These are phyloP conservation scores for Riptortus pedestris DNA, from an alignment of 1,140 invertebrate species.

Conservation along the genomic window DNA sequence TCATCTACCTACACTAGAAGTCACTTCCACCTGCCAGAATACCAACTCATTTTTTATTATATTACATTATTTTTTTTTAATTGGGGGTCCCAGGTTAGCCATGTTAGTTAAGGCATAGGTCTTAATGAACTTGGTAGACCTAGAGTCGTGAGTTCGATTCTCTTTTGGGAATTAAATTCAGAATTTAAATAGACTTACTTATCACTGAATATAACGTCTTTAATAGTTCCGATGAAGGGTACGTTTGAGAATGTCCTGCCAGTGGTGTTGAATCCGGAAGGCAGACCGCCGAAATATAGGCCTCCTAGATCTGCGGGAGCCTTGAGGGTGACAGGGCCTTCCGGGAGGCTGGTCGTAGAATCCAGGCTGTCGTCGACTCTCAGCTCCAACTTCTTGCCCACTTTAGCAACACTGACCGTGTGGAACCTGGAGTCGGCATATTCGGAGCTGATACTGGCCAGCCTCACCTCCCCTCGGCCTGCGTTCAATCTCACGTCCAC, in stretches of 20 bases:
- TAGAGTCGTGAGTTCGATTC: no score
- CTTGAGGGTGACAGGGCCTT: constrained; percentile 42
- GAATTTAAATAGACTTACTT: constrained; percentile 43
- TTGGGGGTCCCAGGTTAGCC: no score
- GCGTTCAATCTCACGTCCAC: constrained; percentile 56
- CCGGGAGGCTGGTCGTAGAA: constrained; percentile 39
- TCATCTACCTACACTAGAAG: no score
- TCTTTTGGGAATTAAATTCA: no score
- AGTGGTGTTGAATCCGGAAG: constrained; percentile 41
- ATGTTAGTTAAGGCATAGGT: no score
- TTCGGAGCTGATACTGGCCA: constrained; percentile 32
- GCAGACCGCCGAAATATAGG: constrained; percentile 43
- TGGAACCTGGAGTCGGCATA: constrained; percentile 42
- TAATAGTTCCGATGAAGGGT: constrained; percentile 59
- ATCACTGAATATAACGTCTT: constrained; percentile 69
- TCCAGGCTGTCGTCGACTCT: constrained; percentile 51
- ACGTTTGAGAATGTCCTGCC: constrained; percentile 44
- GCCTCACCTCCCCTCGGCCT: constrained; percentile 49
- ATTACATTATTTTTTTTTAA: no score
- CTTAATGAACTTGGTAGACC: no score
- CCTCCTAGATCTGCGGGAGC: constrained; percentile 41
- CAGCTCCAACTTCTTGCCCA: constrained; percentile 46
- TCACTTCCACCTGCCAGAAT: no score
- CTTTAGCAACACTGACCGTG: constrained; percentile 41
- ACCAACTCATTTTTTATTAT: no score